phyloP scores from a whole-genome alignment of 2,797 vertebrate species.

The Crax fasciolata region DNA sequence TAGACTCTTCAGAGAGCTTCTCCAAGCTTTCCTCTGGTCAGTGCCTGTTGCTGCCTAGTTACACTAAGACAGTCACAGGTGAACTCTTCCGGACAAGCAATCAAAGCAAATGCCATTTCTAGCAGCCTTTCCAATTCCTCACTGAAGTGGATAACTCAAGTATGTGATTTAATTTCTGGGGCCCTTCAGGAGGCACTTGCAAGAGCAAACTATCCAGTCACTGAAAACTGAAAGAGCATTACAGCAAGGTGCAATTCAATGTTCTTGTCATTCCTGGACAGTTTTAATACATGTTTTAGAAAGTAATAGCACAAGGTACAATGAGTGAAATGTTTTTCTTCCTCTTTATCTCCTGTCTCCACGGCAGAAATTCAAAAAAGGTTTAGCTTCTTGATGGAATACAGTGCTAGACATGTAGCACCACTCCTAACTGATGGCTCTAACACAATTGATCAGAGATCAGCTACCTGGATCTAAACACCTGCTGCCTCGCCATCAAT shows the following conservation, averaged over 20 bases:
- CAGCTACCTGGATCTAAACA: not conserved
- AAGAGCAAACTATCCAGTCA: conserved; percentile 9
- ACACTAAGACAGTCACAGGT: not conserved
- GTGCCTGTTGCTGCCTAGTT: not conserved
- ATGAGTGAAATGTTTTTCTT: not conserved
- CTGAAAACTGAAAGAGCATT: not conserved
- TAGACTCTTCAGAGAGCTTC: not conserved
- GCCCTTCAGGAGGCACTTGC: conserved; percentile 16
- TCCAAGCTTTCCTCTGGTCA: not conserved
- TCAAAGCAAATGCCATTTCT: not conserved
- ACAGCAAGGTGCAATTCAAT: not conserved
- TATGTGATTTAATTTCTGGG: conserved; percentile 15
- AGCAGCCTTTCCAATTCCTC: conserved; percentile 42
- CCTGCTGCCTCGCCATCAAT: not conserved
- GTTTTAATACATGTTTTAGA: not conserved
- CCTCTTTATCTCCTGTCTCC: not conserved
- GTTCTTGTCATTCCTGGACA: not conserved
- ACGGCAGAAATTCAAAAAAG: not conserved
- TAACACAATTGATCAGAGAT: not conserved
- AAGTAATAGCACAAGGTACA: not conserved
- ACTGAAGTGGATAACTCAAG: conserved; percentile 22
- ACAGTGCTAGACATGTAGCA: not conserved
- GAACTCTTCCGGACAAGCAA: not conserved
- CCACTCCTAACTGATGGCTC: not conserved
- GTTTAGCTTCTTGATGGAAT: not conserved